These are phyloP conservation scores for Meiosimyza platycephala DNA, from an alignment of 2,888 invertebrate genomes.

Conservation along the genomic window DNA sequence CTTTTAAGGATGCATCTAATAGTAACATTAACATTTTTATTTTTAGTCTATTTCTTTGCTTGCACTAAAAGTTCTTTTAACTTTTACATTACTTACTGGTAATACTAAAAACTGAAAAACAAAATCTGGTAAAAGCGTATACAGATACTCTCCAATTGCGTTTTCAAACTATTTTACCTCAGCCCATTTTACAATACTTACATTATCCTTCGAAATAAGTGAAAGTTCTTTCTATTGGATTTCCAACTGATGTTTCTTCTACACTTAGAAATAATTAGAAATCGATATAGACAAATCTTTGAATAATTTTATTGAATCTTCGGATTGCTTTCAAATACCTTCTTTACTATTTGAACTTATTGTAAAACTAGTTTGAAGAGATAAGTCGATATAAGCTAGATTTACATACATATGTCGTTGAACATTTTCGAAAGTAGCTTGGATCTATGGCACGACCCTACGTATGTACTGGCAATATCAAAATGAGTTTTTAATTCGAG, in stretches of 20 bases:
- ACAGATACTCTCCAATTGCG: constrained; percentile 27
- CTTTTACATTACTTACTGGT: constrained; percentile 35
- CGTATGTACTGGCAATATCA: too few relatives aligned
- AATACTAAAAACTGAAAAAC: constrained; percentile 25
- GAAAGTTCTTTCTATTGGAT: constrained; percentile 21
- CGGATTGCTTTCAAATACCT: too few relatives aligned
- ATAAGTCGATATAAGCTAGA: too few relatives aligned
- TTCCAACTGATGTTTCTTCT: constrained; percentile 20
- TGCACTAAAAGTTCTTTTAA: constrained; percentile 26
- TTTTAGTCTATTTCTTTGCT: neutral
- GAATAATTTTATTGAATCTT: too few relatives aligned
- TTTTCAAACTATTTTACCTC: constrained; percentile 28
- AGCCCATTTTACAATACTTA: constrained; percentile 29
- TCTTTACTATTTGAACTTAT: too few relatives aligned
- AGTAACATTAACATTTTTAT: constrained; percentile 21
- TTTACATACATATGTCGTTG: too few relatives aligned
- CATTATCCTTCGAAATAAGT: neutral
- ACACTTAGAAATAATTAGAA: neutral
- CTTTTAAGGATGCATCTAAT: constrained; percentile 19
- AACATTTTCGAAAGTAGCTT: too few relatives aligned
- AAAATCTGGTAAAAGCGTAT: constrained; percentile 13
- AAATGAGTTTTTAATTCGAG: too few relatives aligned
- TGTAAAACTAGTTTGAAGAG: too few relatives aligned
- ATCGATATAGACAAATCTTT: too few relatives aligned
- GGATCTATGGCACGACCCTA: too few relatives aligned